Evolutionary conservation across 2,113 vertebrate genomes (phyloP).

Genomic region (Gadus macrocephalus): DNA sequence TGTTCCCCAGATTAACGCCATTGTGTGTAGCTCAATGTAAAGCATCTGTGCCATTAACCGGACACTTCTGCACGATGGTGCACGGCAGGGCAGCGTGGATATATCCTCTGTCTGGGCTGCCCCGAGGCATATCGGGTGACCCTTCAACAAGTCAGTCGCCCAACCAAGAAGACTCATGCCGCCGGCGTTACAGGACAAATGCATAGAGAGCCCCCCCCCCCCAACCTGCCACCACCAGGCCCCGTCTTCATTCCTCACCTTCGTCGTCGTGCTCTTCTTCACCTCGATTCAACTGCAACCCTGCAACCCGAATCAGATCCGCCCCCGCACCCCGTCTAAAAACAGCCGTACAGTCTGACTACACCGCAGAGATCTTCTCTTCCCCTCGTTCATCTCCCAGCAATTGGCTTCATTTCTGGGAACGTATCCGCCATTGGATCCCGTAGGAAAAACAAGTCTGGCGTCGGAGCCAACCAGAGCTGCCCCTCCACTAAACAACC

Average conservation of each 20-base stretch:
- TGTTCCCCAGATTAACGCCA: no score
- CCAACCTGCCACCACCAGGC: neutral
- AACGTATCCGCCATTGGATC: neutral
- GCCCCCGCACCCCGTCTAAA: conserved; percentile 25
- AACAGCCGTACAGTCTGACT: conserved; percentile 20
- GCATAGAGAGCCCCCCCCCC: neutral
- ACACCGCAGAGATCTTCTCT: neutral
- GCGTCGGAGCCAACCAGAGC: neutral
- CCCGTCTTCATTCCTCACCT: conserved; percentile 14
- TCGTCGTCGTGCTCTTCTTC: no score
- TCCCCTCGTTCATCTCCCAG: neutral
- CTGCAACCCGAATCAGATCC: conserved; percentile 21
- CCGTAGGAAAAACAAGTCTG: neutral
- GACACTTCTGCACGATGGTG: no score
- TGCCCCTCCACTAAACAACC: no score
- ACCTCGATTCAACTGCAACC: conserved; percentile 19
- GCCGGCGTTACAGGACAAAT: no score
- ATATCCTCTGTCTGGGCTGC: no score
- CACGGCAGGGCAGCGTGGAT: no score
- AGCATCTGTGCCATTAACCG: no score
- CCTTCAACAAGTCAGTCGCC: no score
- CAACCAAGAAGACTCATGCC: no score
- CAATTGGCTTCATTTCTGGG: conserved; percentile 9
- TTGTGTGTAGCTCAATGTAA: no score
- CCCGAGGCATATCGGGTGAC: no score